Evolutionary conservation across 2,888 invertebrate genomes (phyloP).

Genomic region (Mesodorylaimus sp.): DNA sequence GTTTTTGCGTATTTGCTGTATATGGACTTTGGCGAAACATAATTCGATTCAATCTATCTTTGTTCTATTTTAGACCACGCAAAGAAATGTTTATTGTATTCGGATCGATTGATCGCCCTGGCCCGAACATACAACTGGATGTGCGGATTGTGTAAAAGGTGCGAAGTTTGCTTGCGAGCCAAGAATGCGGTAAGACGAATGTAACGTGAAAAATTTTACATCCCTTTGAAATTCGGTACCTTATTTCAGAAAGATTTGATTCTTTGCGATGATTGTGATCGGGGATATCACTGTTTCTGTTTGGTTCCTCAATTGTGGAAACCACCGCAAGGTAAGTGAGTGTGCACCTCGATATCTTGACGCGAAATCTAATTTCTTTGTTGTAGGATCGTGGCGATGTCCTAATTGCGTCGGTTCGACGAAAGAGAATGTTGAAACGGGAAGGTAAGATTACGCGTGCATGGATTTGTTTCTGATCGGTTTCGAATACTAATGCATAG

Average conservation of each 20-base stretch:
- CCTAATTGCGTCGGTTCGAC: neutral
- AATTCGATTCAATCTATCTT: neutral
- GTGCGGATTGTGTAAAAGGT: slow-evolving; percentile 1
- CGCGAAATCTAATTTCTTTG: neutral
- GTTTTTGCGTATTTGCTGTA: neutral
- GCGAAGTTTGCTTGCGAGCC: neutral
- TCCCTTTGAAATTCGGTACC: neutral
- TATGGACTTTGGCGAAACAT: neutral
- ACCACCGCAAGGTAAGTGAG: slow-evolving; percentile 9
- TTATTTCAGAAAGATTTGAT: slow-evolving; percentile 8
- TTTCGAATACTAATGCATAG: too few relatives aligned
- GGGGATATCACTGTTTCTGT: slow-evolving; percentile 10
- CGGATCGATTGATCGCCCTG: neutral
- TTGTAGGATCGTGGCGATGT: neutral
- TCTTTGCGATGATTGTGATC: slow-evolving; percentile 10
- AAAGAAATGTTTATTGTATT: neutral
- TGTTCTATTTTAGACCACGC: slow-evolving; percentile 5
- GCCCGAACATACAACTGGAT: neutral
- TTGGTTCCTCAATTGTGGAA: slow-evolving; percentile 8
- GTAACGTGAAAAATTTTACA: neutral
- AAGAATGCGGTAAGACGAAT: neutral
- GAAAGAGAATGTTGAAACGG: too few relatives aligned
- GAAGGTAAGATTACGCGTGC: too few relatives aligned
- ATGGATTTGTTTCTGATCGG: too few relatives aligned
- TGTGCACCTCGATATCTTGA: neutral